Evolutionary conservation across 1,140 invertebrate genomes (phyloP).

Genomic region (Eufriesea mexicana): DNA sequence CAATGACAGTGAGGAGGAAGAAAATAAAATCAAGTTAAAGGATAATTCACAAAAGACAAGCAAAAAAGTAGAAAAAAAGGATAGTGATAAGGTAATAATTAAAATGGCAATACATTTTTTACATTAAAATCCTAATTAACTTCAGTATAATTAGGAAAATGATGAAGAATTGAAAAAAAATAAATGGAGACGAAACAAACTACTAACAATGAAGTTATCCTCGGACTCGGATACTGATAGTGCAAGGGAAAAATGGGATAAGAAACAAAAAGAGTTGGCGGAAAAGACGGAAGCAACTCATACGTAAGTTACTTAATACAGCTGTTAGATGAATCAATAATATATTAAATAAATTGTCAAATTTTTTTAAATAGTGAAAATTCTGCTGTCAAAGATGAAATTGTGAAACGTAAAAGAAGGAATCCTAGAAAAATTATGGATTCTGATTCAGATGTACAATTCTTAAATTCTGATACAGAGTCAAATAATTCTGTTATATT

Average conservation of each 20-base stretch:
- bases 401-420: slow-evolving; percentile 58
- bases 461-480: slow-evolving; percentile 53
- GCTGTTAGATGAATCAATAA: not conserved
- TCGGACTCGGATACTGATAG: slow-evolving; percentile 74
- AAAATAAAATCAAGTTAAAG: slow-evolving; percentile 39
- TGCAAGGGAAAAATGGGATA: slow-evolving; percentile 62
- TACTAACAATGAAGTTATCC: slow-evolving; percentile 73
- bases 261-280: slow-evolving; percentile 60
- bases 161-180: slow-evolving; percentile 55
- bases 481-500: slow-evolving; percentile 29
- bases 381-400: slow-evolving; percentile 22
- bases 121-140: slow-evolving; percentile 3
- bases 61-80: slow-evolving; percentile 18
- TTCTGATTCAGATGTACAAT: slow-evolving; percentile 76
- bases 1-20: slow-evolving; percentile 12
- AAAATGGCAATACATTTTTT: not conserved
- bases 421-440: slow-evolving; percentile 67
- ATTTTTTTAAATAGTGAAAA: not conserved
- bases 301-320: slow-evolving; percentile 60
- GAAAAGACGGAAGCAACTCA: slow-evolving; percentile 55
- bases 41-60: slow-evolving; percentile 31
- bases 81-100: not conserved
- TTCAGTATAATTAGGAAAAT: slow-evolving; percentile 30
- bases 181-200: slow-evolving; percentile 73
- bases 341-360: not conserved